phyloP scores from a whole-genome alignment of 2,113 vertebrate species.

The Nipponia nippon region DNA sequence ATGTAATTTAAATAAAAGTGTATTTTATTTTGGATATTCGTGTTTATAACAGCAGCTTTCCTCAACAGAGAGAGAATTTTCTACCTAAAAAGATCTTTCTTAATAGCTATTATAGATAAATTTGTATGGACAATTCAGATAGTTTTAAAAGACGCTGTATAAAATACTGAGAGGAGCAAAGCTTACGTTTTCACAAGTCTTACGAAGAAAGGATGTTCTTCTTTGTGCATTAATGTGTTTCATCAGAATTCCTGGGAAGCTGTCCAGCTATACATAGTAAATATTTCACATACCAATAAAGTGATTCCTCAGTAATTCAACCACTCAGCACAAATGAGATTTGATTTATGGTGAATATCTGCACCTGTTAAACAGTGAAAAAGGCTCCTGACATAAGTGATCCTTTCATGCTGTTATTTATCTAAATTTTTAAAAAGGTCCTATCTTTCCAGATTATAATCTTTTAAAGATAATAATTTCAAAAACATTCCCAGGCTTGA shows the following conservation, averaged over 20 bases:
- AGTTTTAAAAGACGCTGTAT: background rate
- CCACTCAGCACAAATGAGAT: slow-evolving; percentile 5
- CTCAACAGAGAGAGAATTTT: background rate
- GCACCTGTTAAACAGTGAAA: slow-evolving; percentile 29
- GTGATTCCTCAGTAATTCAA: slow-evolving; percentile 22
- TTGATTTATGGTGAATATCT: slow-evolving; percentile 24
- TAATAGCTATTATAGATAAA: background rate
- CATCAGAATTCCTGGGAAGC: slow-evolving; percentile 7
- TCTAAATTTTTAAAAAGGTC: background rate
- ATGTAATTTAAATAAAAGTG: background rate
- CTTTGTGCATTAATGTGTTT: background rate
- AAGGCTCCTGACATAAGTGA: background rate
- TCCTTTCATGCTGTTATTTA: background rate
- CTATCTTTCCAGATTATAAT: background rate
- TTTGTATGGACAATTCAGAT: background rate
- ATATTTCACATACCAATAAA: slow-evolving; percentile 21
- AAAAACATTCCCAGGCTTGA: background rate
- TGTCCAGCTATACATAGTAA: slow-evolving; percentile 13
- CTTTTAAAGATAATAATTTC: background rate
- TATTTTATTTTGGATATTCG: background rate
- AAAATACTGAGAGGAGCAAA: background rate
- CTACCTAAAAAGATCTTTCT: background rate
- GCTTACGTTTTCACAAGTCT: background rate
- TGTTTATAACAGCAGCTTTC: background rate
- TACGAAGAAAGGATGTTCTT: background rate